A percentile compares a stretch with the other conserved stretches of the same genome.
Evolutionary conservation across 2,113 vertebrate genomes (phyloP).

Genomic region (Peucedramus taeniatus): DNA sequence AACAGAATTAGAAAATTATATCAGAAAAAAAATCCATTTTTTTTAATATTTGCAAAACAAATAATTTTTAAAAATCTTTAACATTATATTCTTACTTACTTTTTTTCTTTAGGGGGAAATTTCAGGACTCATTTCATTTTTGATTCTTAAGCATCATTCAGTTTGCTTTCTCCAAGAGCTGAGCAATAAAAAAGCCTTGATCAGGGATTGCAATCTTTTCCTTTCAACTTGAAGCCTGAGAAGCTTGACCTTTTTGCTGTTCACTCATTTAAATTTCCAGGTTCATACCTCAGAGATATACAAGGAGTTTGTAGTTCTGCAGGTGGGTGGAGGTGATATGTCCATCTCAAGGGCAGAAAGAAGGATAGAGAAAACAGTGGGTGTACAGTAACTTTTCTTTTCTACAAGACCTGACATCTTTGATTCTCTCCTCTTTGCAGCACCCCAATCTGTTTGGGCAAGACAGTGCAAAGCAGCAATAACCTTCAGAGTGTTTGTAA

Average conservation of each 20-base stretch:
- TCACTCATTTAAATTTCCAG: neutral
- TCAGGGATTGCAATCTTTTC: neutral
- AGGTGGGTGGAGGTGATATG: neutral
- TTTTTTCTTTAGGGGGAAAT: neutral
- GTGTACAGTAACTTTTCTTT: neutral
- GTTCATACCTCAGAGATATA: neutral
- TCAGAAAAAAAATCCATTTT: neutral
- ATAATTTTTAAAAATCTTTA: neutral
- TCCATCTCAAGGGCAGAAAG: neutral
- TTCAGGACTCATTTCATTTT: neutral
- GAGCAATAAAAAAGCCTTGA: neutral
- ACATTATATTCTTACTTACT: neutral
- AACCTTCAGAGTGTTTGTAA: fast-evolving
- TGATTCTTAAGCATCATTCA: neutral
- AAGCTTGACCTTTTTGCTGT: neutral
- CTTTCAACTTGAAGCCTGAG: neutral
- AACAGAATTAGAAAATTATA: neutral
- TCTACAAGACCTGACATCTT: neutral
- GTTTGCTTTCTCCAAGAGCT: neutral
- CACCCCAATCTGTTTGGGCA: neutral
- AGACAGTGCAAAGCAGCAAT: neutral
- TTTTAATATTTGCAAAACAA: neutral
- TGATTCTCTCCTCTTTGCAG: neutral
- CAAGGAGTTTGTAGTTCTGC: neutral
- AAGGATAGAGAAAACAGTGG: neutral